These are phyloP conservation scores for Petrolisthes manimaculis DNA, from an alignment of 2,888 invertebrate genomes.

Conservation along the genomic window DNA sequence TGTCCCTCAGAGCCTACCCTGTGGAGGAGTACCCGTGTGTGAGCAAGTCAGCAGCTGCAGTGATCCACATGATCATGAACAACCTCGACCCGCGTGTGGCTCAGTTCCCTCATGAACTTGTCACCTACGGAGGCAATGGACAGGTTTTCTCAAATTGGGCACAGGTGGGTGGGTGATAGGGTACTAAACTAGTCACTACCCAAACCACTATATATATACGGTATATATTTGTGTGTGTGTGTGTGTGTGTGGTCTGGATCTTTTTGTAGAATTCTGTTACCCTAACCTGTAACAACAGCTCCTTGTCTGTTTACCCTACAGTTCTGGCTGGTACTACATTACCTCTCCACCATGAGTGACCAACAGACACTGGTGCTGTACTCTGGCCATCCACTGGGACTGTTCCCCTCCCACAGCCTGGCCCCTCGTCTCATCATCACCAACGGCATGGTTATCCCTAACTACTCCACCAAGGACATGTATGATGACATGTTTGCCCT, in stretches of 20 bases:
- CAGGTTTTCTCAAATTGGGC: conserved; percentile 78
- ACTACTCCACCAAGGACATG: conserved; percentile 73
- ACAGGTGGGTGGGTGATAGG: conserved; percentile 70
- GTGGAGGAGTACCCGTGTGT: conserved; percentile 72
- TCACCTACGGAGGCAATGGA: conserved; percentile 78
- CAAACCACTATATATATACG: neutral
- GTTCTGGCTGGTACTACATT: conserved; percentile 75
- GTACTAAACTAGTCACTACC: neutral
- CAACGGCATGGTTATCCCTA: conserved; percentile 78
- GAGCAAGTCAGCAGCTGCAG: conserved; percentile 72
- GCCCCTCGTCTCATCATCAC: conserved; percentile 75
- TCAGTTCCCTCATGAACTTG: conserved; percentile 76
- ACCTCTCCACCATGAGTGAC: conserved; percentile 73
- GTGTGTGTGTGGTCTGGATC: conserved; percentile 4
- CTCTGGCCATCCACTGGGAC: conserved; percentile 76
- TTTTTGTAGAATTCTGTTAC: neutral
- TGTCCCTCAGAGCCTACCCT: conserved; percentile 72
- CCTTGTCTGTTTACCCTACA: conserved; percentile 67
- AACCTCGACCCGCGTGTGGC: conserved; percentile 76
- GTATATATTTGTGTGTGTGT: neutral
- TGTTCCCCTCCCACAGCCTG: conserved; percentile 72
- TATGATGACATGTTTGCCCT: conserved; percentile 76
- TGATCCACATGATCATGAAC: conserved; percentile 77
- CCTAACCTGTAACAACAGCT: neutral
- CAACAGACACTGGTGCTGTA: conserved; percentile 75